phyloP scores from a whole-genome alignment of 2,797 vertebrate genomes.

The Danionella dracula region DNA sequence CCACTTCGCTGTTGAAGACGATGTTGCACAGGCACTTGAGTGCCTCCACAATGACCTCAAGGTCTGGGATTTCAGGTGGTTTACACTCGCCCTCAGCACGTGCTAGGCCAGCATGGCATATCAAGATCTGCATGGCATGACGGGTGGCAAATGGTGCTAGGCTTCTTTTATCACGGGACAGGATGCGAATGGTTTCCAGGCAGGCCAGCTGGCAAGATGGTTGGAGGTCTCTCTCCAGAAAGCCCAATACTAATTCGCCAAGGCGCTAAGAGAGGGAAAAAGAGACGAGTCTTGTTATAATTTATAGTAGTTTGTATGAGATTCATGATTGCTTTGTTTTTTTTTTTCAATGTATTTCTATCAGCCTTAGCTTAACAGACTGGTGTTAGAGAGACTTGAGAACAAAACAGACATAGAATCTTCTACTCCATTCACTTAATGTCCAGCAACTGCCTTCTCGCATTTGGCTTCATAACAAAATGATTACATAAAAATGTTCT shows the following conservation, averaged over 20 bases:
- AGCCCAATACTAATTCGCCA: constrained; percentile 76
- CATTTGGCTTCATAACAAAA: too few relatives aligned
- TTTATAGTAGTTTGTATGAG: too few relatives aligned
- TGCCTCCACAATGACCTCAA: constrained; percentile 81
- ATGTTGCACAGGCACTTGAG: constrained; percentile 90
- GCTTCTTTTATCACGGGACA: constrained; percentile 80
- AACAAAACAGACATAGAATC: too few relatives aligned
- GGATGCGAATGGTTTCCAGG: constrained; percentile 84
- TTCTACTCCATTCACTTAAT: too few relatives aligned
- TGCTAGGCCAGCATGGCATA: constrained; percentile 69
- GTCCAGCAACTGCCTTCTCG: too few relatives aligned
- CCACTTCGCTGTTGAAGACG: constrained; percentile 77
- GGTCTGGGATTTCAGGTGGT: constrained; percentile 65
- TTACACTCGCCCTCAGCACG: constrained; percentile 28
- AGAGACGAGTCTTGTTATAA: neutral
- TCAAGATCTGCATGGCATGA: constrained; percentile 74
- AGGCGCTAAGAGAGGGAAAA: constrained; percentile 64
- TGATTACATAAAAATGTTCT: too few relatives aligned
- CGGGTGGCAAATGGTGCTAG: constrained; percentile 71
- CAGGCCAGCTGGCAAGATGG: constrained; percentile 81
- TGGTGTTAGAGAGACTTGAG: too few relatives aligned
- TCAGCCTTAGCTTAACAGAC: too few relatives aligned
- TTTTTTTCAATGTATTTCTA: too few relatives aligned
- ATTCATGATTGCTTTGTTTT: too few relatives aligned
- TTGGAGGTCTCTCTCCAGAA: constrained; percentile 77